Percentiles rank a stretch among this genome's conserved stretches.
phyloP scores from a whole-genome alignment of 2,888 invertebrate species.

The Caenorhabditis japonica region DNA sequence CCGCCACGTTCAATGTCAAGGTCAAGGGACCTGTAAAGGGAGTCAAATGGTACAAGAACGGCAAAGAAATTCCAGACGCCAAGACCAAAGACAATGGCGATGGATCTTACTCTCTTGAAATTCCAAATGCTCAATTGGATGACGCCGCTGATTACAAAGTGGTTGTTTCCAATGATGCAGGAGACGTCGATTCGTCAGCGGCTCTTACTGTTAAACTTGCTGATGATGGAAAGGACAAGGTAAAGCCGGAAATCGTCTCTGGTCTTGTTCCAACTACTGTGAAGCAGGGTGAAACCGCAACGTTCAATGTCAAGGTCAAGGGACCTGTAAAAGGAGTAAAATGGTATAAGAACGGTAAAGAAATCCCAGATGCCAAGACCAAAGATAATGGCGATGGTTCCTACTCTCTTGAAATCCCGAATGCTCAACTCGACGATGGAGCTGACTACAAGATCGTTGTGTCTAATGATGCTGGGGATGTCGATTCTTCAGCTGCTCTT shows the following conservation, averaged over 20 bases:
- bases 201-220: slow-evolving; percentile 64
- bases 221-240: slow-evolving; percentile 47
- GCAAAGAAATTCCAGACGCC: slow-evolving; percentile 69
- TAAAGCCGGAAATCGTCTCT: slow-evolving; percentile 81
- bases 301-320: slow-evolving; percentile 83
- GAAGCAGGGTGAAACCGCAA: slow-evolving; percentile 88
- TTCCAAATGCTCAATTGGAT: slow-evolving; percentile 65
- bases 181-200: slow-evolving; percentile 72
- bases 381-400: slow-evolving; percentile 63
- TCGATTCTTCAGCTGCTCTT: slow-evolving; percentile 69
- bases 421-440: slow-evolving; percentile 64
- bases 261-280: slow-evolving; percentile 83
- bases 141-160: slow-evolving; percentile 72
- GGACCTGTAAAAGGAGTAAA: slow-evolving; percentile 87
- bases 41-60: slow-evolving; percentile 80
- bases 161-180: slow-evolving; percentile 70
- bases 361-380: slow-evolving; percentile 74
- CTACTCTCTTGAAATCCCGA: slow-evolving; percentile 68
- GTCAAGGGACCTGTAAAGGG: slow-evolving; percentile 87
- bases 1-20: slow-evolving; percentile 83
- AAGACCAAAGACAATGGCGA: slow-evolving; percentile 70
- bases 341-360: slow-evolving; percentile 47
- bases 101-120: slow-evolving; percentile 63
- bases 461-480: slow-evolving; percentile 74
- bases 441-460: slow-evolving; percentile 70